Percentiles rank a stretch among this genome's conserved stretches.
phyloP scores from a whole-genome alignment of 2,113 vertebrate genomes.

The Perognathus longimembris region DNA sequence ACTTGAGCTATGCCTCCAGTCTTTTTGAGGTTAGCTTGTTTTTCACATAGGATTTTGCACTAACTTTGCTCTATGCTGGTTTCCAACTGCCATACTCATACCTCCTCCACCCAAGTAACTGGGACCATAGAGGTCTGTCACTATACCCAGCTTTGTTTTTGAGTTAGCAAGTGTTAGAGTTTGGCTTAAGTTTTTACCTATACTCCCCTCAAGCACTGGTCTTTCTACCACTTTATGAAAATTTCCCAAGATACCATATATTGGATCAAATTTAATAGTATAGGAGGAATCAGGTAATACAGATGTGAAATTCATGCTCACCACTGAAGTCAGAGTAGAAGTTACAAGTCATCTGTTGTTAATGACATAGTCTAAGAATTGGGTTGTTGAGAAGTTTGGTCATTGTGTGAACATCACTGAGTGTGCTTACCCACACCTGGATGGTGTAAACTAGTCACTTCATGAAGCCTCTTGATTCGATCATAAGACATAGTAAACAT shows the following conservation, averaged over 20 bases:
- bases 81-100: no score
- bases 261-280: not conserved
- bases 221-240: not conserved
- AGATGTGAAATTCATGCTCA: conserved; percentile 14
- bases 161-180: no score
- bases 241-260: not conserved
- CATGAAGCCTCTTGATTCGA: not conserved
- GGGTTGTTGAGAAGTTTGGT: not conserved
- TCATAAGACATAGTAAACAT: not conserved
- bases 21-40: no score
- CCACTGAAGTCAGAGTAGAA: not conserved
- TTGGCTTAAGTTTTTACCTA: no score
- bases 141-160: no score
- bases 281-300: not conserved
- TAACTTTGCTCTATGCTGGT: no score
- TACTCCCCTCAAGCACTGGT: no score
- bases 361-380: not conserved
- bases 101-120: no score
- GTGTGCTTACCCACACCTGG: not conserved
- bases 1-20: no score
- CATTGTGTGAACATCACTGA: not conserved
- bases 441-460: not conserved
- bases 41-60: no score
- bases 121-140: no score
- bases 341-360: not conserved